These are phyloP conservation scores for Prinia subflava DNA, from an alignment of 2,113 vertebrate species.

Conservation along the genomic window DNA sequence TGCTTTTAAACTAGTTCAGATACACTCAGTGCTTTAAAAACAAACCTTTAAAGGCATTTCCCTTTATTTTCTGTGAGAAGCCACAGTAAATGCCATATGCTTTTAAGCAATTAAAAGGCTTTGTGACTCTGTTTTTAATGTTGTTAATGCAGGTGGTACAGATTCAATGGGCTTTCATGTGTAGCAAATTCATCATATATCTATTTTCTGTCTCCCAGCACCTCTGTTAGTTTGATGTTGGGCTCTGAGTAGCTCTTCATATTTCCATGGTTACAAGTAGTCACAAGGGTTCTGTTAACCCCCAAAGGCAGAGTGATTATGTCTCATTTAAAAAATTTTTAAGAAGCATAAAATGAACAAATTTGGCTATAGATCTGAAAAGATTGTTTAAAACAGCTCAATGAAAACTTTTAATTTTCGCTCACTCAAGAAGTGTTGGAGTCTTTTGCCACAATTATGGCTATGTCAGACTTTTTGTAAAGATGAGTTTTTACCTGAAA, in stretches of 20 bases:
- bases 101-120: constrained; percentile 53
- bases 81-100: neutral
- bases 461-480: neutral
- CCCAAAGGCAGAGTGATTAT: neutral
- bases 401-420: neutral
- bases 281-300: constrained; percentile 30
- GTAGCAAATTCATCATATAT: constrained; percentile 42
- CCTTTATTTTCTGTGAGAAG: neutral
- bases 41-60: constrained; percentile 10
- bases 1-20: neutral
- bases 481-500: neutral
- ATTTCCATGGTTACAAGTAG: constrained; percentile 57
- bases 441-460: neutral
- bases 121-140: constrained; percentile 39
- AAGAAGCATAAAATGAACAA: neutral
- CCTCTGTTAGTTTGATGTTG: constrained; percentile 39
- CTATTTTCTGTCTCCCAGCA: constrained; percentile 57
- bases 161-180: constrained; percentile 52
- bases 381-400: neutral
- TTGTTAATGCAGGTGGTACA: constrained; percentile 43
- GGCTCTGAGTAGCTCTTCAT: constrained; percentile 28
- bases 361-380: neutral
- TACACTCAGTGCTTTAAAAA: neutral
- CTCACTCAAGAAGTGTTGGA: neutral
- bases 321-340: too few species aligned